These are phyloP conservation scores for Drosophila colorata DNA, from an alignment of 2,888 invertebrate genomes.

Conservation along the genomic window DNA sequence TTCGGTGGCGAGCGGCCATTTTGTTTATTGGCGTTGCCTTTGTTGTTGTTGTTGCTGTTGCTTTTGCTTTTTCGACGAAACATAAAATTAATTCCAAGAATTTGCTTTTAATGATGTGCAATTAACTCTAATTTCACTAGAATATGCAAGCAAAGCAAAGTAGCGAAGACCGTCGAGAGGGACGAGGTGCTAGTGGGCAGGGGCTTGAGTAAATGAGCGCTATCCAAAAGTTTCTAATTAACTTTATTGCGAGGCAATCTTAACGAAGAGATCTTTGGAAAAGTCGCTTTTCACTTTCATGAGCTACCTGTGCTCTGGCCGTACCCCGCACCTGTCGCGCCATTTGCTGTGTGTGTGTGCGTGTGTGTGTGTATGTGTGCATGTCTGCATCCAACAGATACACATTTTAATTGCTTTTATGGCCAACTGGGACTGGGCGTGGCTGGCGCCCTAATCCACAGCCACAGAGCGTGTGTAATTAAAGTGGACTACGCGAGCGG, in stretches of 20 bases:
- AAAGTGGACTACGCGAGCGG: slow-evolving; percentile 67
- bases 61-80: slow-evolving; percentile 54
- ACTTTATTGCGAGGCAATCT: slow-evolving; percentile 66
- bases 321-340: slow-evolving; percentile 19
- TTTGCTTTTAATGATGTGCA: slow-evolving; percentile 73
- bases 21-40: slow-evolving; percentile 55
- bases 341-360: background rate
- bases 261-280: slow-evolving; percentile 58
- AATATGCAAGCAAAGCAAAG: slow-evolving; percentile 76
- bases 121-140: slow-evolving; percentile 75
- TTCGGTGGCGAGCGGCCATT: slow-evolving; percentile 62
- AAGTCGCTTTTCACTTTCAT: slow-evolving; percentile 58
- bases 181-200: slow-evolving; percentile 1
- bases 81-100: slow-evolving; percentile 72
- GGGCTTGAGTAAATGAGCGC: slow-evolving; percentile 15
- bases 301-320: slow-evolving; percentile 28
- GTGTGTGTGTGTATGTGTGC: slow-evolving; percentile 20
- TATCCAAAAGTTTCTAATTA: slow-evolving; percentile 67
- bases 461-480: slow-evolving; percentile 66
- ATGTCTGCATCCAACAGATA: slow-evolving; percentile 49
- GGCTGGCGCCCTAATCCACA: slow-evolving; percentile 60
- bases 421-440: slow-evolving; percentile 45
- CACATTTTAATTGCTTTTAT: slow-evolving; percentile 75
- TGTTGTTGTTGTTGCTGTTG: slow-evolving; percentile 22
- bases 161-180: slow-evolving; percentile 37